A percentile compares a stretch with the other conserved stretches of the same genome.
Evolutionary conservation across 2,113 vertebrate genomes (phyloP).

Genomic region (Podarcis cretensis): DNA sequence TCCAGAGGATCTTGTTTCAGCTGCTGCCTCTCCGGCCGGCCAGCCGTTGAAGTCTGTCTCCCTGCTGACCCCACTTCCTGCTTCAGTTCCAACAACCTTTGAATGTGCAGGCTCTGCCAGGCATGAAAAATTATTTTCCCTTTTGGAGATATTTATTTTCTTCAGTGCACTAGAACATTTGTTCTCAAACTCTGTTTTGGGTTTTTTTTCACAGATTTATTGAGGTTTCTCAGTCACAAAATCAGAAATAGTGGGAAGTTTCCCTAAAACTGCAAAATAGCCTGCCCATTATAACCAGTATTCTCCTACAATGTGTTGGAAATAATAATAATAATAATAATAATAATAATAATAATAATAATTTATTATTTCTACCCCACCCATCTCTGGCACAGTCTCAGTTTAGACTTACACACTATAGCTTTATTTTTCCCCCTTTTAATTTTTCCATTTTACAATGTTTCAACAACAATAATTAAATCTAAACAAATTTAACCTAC

Average conservation of each 20-base stretch:
- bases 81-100: not conserved
- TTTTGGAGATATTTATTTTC: not conserved
- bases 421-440: too few species aligned
- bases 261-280: not conserved
- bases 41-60: not conserved
- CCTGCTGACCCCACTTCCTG: not conserved
- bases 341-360: too few species aligned
- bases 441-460: too few species aligned
- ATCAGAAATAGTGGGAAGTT: not conserved
- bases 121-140: not conserved
- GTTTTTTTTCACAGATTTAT: not conserved
- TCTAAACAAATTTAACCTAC: too few species aligned
- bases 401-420: too few species aligned
- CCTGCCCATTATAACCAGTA: not conserved
- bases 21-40: not conserved
- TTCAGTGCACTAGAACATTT: not conserved
- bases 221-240: not conserved
- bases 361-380: too few species aligned
- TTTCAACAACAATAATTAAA: too few species aligned
- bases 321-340: too few species aligned
- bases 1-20: not conserved
- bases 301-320: not conserved
- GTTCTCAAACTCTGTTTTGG: not conserved
- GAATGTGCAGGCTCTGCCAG: not conserved
- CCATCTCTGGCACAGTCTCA: too few species aligned